Evolutionary conservation across 2,113 vertebrate genomes (phyloP).

Genomic region (Callipepla squamata): DNA sequence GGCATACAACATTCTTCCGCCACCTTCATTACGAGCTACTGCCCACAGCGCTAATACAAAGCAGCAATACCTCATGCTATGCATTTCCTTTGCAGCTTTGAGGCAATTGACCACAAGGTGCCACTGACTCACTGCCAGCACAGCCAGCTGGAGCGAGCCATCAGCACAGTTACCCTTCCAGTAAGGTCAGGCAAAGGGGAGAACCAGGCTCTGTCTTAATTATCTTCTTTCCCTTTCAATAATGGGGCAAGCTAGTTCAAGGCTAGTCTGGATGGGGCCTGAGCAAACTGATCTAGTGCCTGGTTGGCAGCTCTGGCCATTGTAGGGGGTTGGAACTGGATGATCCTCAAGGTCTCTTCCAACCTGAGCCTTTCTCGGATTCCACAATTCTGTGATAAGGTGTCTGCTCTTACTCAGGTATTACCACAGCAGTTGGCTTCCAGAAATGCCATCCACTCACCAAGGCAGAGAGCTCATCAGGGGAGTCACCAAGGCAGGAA

Average conservation of each 20-base stretch:
- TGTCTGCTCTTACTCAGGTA: not conserved
- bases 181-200: not conserved
- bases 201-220: not conserved
- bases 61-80: not conserved
- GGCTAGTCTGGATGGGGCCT: too few species aligned
- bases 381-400: not conserved
- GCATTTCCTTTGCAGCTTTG: not conserved
- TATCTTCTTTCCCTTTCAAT: not conserved
- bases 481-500: not conserved
- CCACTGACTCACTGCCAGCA: not conserved
- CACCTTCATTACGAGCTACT: slow-evolving; percentile 6
- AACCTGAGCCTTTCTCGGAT: too few species aligned
- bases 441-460: not conserved
- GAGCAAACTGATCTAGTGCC: too few species aligned
- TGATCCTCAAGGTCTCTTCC: too few species aligned
- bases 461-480: not conserved
- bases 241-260: not conserved
- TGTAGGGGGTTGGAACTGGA: too few species aligned
- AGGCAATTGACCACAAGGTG: not conserved
- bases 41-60: not conserved
- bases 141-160: not conserved
- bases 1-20: rapidly evolving
- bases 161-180: not conserved
- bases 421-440: not conserved
- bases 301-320: too few species aligned